A percentile compares a stretch with the other conserved stretches of the same genome.
Conservation (phyloP, 64 coral and sea anemone species). For the Porites australiensis region DNA sequence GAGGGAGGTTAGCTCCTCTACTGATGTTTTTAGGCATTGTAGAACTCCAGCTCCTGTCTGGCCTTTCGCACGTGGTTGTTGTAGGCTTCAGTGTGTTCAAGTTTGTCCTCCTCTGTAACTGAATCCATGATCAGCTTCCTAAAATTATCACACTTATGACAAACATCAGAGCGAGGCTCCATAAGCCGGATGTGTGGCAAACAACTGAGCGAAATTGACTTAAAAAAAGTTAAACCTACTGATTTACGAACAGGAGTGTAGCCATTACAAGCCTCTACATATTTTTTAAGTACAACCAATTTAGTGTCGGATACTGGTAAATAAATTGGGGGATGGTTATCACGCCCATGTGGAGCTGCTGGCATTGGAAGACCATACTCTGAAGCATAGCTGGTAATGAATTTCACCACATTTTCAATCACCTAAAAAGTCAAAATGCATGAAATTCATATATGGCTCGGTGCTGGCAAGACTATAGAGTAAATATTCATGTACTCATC, state of each 20-base stretch:
- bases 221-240: slow-evolving; percentile 4
- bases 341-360: background rate
- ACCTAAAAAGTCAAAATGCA: background rate
- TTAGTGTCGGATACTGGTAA: background rate
- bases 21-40: slow-evolving; percentile 11
- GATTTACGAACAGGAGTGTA: background rate
- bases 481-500: too few species aligned
- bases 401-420: slow-evolving; percentile 3
- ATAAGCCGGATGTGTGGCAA: background rate
- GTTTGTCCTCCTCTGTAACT: slow-evolving; percentile 3
- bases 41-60: background rate
- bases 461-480: background rate
- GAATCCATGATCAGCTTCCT: background rate
- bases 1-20: background rate
- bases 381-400: background rate
- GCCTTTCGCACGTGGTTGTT: background rate
- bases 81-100: slow-evolving; percentile 2
- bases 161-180: background rate
- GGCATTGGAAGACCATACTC: background rate
- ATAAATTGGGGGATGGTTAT: background rate
- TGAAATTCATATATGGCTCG: background rate
- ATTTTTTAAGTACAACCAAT: background rate
- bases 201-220: background rate
- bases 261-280: background rate
- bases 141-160: slow-evolving; percentile 7